Percentiles rank a stretch among this genome's conserved stretches.
These are phyloP conservation scores for Bimastos eiseni DNA, from an alignment of 2,888 invertebrate species.

Conservation along the genomic window DNA sequence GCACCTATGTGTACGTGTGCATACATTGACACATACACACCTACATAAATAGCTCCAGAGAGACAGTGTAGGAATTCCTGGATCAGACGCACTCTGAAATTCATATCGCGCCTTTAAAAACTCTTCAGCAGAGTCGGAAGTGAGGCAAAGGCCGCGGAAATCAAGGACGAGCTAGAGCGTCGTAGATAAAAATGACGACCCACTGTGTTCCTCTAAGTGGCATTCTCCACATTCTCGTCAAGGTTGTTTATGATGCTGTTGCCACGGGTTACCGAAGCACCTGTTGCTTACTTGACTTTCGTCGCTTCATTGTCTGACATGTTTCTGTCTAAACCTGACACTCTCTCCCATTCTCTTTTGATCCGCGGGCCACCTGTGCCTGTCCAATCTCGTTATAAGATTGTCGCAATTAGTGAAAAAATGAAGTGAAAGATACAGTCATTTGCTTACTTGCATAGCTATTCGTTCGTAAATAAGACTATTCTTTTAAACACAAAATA, in stretches of 20 bases:
- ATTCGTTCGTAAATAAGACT: too few species aligned
- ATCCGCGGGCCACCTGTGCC: background rate
- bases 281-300: background rate
- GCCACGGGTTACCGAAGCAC: background rate
- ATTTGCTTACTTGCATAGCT: too few species aligned
- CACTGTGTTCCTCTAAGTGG: background rate
- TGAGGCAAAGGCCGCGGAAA: background rate
- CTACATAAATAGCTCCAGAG: background rate
- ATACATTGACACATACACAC: background rate
- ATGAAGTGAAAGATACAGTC: too few species aligned
- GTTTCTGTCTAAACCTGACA: background rate
- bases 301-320: slow-evolving; percentile 1
- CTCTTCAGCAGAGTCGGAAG: background rate
- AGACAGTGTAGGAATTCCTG: background rate
- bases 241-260: background rate
- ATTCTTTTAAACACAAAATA: too few species aligned
- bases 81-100: background rate
- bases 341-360: background rate
- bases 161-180: background rate
- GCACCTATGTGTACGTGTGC: too few species aligned
- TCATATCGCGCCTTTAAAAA: background rate
- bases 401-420: too few species aligned
- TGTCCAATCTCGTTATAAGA: too few species aligned
- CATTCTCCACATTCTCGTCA: background rate
- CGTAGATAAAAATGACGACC: background rate